These are phyloP conservation scores for Rhagonycha fulva DNA, from an alignment of 2,888 invertebrate genomes.

Conservation along the genomic window DNA sequence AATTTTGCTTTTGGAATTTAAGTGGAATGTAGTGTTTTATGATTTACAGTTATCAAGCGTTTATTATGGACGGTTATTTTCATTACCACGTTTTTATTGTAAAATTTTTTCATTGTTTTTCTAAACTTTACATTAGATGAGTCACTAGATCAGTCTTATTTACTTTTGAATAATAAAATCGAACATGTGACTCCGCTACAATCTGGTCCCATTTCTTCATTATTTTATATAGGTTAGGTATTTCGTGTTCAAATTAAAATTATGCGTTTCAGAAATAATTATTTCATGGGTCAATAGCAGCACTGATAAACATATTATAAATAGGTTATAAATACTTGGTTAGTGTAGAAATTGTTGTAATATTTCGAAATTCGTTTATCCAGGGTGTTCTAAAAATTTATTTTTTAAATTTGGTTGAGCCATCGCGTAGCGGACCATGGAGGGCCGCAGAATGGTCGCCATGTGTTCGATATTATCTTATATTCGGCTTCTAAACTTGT, in stretches of 20 bases:
- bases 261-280: not conserved
- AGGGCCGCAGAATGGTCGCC: not conserved
- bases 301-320: not conserved
- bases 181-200: not conserved
- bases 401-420: not conserved
- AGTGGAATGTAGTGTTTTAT: not conserved
- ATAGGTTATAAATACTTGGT: not conserved
- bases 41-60: not conserved
- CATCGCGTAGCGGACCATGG: not conserved
- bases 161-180: not conserved
- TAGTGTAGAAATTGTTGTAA: not conserved
- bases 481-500: not conserved
- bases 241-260: not conserved
- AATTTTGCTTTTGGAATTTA: not conserved
- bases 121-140: not conserved
- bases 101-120: not conserved
- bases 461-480: not conserved
- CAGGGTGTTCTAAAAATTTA: not conserved
- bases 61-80: not conserved
- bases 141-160: not conserved
- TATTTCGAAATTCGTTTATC: not conserved
- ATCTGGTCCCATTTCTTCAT: not conserved
- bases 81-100: conserved; percentile 5
- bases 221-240: not conserved
- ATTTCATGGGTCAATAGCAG: not conserved